A percentile compares a stretch with the other conserved stretches of the same genome.
phyloP scores from a whole-genome alignment of 64 coral and sea anemone species.

The Stichodactyla mertensii region DNA sequence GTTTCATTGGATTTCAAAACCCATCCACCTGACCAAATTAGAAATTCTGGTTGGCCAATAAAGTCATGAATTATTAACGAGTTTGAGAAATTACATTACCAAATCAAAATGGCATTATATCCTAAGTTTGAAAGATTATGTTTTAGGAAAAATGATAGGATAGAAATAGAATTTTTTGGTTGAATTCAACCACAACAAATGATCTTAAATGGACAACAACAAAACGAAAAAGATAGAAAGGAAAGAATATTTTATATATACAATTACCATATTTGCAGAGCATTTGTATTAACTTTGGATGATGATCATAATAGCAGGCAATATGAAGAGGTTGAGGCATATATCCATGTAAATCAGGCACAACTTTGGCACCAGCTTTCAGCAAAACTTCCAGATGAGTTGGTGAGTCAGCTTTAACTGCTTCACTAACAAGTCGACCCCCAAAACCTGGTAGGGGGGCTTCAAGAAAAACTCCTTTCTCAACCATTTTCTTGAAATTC shows the following conservation, averaged over 20 bases:
- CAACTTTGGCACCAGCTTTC: slow-evolving; percentile 65
- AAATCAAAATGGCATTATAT: too few relatives aligned
- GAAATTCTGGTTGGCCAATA: too few relatives aligned
- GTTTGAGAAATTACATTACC: too few relatives aligned
- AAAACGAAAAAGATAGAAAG: too few relatives aligned
- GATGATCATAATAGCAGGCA: slow-evolving; percentile 72
- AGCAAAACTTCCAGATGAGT: slow-evolving; percentile 48
- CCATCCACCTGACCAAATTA: too few relatives aligned
- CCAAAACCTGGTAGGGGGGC: slow-evolving; percentile 22
- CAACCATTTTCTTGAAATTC: slow-evolving; percentile 40
- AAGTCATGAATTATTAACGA: too few relatives aligned
- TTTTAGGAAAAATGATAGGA: too few relatives aligned
- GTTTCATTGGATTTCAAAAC: too few relatives aligned
- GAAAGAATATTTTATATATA: neutral
- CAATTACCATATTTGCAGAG: slow-evolving; percentile 68
- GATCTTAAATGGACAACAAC: too few relatives aligned
- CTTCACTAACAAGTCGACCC: slow-evolving; percentile 49
- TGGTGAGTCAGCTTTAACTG: slow-evolving; percentile 38
- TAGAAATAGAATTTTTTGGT: too few relatives aligned
- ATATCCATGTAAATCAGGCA: neutral
- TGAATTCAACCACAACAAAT: too few relatives aligned
- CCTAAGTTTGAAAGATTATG: too few relatives aligned
- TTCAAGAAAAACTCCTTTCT: slow-evolving; percentile 63
- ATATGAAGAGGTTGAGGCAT: slow-evolving; percentile 80
- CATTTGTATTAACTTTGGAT: slow-evolving; percentile 60